phyloP scores from a whole-genome alignment of 2,113 vertebrate genomes.

The Crotalus horridus region DNA sequence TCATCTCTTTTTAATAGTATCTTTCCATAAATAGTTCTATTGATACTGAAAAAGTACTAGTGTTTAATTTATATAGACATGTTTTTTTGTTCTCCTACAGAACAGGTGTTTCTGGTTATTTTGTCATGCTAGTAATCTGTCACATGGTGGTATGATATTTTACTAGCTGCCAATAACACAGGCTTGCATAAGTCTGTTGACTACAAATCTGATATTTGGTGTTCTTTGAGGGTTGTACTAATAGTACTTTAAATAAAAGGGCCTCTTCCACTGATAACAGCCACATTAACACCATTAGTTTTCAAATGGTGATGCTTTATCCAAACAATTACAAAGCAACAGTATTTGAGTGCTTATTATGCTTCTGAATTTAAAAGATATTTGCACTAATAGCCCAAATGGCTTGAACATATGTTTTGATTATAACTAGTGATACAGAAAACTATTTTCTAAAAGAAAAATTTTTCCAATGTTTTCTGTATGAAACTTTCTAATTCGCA shows the following conservation, averaged over 20 bases:
- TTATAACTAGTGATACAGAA: neutral
- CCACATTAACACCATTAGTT: neutral
- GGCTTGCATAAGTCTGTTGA: neutral
- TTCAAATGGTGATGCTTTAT: neutral
- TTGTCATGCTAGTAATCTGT: neutral
- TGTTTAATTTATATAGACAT: neutral
- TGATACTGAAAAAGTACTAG: neutral
- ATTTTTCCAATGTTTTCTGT: neutral
- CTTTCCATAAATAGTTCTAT: slow-evolving; percentile 24
- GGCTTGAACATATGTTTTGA: neutral
- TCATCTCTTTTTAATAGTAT: neutral
- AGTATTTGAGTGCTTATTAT: neutral
- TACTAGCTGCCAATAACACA: neutral
- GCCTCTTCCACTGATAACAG: neutral
- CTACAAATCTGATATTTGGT: slow-evolving; percentile 1
- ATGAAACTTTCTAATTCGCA: neutral
- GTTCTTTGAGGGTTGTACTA: neutral
- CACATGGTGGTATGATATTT: neutral
- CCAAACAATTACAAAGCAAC: neutral
- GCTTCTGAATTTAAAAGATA: neutral
- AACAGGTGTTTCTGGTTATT: slow-evolving; percentile 30
- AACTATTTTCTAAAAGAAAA: neutral
- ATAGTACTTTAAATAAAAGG: neutral
- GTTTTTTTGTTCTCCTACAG: slow-evolving; percentile 11
- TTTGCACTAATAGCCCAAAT: neutral